Percentiles rank a stretch among this genome's conserved stretches.
Conservation (phyloP, 2,888 invertebrate species). For the Rhopalosiphum nymphaeae region DNA sequence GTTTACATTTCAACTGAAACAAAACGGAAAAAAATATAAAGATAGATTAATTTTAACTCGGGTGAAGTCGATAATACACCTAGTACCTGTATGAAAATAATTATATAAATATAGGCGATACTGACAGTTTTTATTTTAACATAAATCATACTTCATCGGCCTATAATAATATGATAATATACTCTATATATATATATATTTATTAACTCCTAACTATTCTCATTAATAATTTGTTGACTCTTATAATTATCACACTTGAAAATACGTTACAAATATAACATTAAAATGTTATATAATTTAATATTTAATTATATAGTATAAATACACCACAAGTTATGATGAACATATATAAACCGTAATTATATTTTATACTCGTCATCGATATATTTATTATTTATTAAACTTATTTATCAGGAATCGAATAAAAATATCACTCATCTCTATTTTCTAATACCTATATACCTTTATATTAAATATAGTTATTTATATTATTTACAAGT, state of each 20-base stretch:
- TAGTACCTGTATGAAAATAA: not conserved
- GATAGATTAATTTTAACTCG: not conserved
- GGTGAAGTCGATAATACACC: not conserved
- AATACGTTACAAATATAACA: not conserved
- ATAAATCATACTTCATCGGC: not conserved
- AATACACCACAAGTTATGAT: not conserved
- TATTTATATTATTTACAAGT: not conserved
- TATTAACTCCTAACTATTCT: not conserved
- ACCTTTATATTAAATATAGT: not conserved
- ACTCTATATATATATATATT: not conserved
- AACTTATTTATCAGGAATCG: not conserved
- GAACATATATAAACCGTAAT: not conserved
- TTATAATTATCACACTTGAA: not conserved
- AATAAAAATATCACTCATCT: not conserved
- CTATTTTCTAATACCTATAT: not conserved
- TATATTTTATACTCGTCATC: not conserved
- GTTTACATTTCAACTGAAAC: not conserved
- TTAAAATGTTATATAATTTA: not conserved
- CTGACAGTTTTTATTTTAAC: not conserved
- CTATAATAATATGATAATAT: not conserved
- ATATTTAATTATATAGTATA: not conserved
- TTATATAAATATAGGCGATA: not conserved
- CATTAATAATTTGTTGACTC: not conserved
- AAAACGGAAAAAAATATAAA: not conserved
- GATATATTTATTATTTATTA: not conserved